Evolutionary conservation across 2,888 invertebrate genomes (phyloP).

Genomic region (Ectemnius continuus): DNA sequence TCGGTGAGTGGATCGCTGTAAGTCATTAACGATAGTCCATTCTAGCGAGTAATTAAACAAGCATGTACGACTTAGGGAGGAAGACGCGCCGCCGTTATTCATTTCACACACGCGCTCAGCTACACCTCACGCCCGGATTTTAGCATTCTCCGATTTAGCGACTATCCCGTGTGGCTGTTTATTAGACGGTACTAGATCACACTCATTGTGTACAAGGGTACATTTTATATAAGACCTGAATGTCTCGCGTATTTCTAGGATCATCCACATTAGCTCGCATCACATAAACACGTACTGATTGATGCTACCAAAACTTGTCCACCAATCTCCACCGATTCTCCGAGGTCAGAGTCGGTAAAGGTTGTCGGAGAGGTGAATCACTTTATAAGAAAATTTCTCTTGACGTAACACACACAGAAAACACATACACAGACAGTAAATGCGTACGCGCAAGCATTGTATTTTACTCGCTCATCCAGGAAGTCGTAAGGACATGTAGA

Average conservation of each 20-base stretch:
- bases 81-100: background rate
- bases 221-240: constrained; percentile 53
- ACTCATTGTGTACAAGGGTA: constrained; percentile 44
- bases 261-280: constrained; percentile 31
- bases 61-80: background rate
- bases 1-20: background rate
- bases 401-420: constrained; percentile 26
- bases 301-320: constrained; percentile 21
- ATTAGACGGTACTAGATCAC: constrained; percentile 45
- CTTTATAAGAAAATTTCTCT: constrained; percentile 33
- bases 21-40: background rate
- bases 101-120: constrained; percentile 3
- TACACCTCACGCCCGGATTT: constrained; percentile 15
- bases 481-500: constrained; percentile 43
- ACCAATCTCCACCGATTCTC: background rate
- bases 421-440: too few relatives aligned
- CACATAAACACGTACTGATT: constrained; percentile 30
- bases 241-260: constrained; percentile 51
- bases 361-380: constrained; percentile 18
- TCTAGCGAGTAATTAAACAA: background rate
- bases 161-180: constrained; percentile 42
- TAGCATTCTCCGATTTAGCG: constrained; percentile 39
- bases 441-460: constrained; percentile 7
- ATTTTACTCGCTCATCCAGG: constrained; percentile 44
- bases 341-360: background rate